Evolutionary conservation across 2,113 vertebrate species (phyloP).

Genomic region (Agapornis roseicollis): DNA sequence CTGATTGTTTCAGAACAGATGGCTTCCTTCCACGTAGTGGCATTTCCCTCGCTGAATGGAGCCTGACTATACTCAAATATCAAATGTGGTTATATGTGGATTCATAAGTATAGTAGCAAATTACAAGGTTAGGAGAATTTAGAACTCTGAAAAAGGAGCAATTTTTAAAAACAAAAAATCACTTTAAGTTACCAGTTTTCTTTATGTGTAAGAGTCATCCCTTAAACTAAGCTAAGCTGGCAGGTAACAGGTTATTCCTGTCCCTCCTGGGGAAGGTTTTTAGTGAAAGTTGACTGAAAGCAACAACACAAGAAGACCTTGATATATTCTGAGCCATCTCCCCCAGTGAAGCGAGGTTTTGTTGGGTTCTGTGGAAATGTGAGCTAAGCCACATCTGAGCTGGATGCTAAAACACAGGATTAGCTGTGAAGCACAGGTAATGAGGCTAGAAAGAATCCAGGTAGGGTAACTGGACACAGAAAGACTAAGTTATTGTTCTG

Average conservation of each 20-base stretch:
- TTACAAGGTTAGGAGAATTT: neutral
- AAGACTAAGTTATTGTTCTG: neutral
- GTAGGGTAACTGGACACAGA: neutral
- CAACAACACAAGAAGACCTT: neutral
- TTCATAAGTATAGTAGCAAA: neutral
- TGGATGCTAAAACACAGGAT: neutral
- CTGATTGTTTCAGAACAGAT: neutral
- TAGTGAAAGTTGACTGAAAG: neutral
- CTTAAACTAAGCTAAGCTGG: neutral
- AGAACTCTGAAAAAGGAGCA: neutral
- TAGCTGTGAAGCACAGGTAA: neutral
- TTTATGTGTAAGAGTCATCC: neutral
- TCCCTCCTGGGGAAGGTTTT: neutral
- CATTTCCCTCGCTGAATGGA: conserved; percentile 2
- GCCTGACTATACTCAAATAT: neutral
- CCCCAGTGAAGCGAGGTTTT: rapidly evolving
- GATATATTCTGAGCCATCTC: neutral
- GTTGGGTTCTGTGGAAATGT: neutral
- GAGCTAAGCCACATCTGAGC: neutral
- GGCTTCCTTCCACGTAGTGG: conserved; percentile 13
- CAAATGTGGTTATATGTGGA: neutral
- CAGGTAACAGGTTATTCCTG: neutral
- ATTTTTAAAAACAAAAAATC: neutral
- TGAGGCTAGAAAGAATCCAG: neutral
- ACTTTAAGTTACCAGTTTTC: neutral